Base-by-base conservation (phyloP, 2,888 invertebrate species). In the Chamaedrilus cognettii region DNA sequence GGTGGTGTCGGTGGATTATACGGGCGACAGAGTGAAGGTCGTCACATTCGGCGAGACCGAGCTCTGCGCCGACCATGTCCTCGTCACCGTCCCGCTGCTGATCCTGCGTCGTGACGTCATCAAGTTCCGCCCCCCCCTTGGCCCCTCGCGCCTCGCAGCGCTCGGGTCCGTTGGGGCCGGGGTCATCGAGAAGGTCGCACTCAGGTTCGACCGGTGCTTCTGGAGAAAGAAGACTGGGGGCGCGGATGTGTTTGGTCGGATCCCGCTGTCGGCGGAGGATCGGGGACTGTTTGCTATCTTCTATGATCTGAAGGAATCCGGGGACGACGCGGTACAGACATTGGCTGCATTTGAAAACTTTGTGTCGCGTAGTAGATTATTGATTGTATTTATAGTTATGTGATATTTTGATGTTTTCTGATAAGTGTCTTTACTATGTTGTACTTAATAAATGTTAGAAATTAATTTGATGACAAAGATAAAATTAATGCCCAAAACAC, bases 221-320 rank as follows among this genome's bases (percentile, higher is more conserved):
- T 86, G 86, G 86, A 70, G 70, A 0, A 71, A 74, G 11, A 78
- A 80, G 52, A 72, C 80, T 19, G 77, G 77, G 61, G 75, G 75
- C 30, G 76, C 77, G 66, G 78, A 78, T 60, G 79, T 82, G 71
- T 86, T 86, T 76, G 85, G 85, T 15, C 78, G 80, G 63, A 80
- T 86, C 2, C 80, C 84, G 1, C 72, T 75, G 26, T 67, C 69
- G 2, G 75, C 72, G 26, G 70, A 76, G 1, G 73, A 76, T 35
- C 70, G 83, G 33, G 85, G 85, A 2, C 73, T 83, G 23, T 86
- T 85, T 77, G 82, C 80, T 70, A 82, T 85, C 51, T 86, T 85
- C 74, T 83, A 85, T 74, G 85, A 85, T 74, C 76, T 85, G n/a
- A n/a, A n/a, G n/a, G n/a, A n/a, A n/a, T n/a, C n/a, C n/a, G n/a